Evolutionary conservation across 2,113 vertebrate species (phyloP).

Genomic region (Oceanites oceanicus): DNA sequence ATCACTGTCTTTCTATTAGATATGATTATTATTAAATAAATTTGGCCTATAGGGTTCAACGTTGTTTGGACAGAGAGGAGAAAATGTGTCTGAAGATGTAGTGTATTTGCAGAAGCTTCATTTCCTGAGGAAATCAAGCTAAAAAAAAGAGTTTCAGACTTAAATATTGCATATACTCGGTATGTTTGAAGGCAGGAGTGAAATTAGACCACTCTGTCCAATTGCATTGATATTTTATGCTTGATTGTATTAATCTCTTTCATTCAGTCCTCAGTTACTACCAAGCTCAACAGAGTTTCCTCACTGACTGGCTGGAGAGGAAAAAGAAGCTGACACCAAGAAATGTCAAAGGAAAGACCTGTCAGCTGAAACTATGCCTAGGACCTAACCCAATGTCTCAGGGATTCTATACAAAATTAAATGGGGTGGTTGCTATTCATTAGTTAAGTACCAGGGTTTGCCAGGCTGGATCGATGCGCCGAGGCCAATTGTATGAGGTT

Average conservation of each 20-base stretch:
- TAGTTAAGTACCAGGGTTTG: background rate
- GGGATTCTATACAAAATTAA: background rate
- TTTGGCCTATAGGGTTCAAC: background rate
- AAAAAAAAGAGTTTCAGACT: background rate
- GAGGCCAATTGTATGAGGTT: too few relatives aligned
- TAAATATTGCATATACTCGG: background rate
- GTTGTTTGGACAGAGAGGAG: background rate
- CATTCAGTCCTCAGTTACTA: background rate
- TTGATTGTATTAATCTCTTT: background rate
- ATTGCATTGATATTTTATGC: background rate
- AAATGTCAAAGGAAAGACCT: background rate
- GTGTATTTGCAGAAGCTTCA: background rate
- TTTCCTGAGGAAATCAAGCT: background rate
- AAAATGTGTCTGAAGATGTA: background rate
- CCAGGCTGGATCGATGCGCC: background rate
- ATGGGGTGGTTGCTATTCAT: background rate
- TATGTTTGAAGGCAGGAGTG: background rate
- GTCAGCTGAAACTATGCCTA: background rate
- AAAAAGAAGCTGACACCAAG: background rate
- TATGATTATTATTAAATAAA: background rate
- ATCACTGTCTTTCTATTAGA: background rate
- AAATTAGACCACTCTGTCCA: background rate
- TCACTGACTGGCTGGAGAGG: background rate
- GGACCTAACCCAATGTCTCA: background rate
- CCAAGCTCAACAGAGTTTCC: background rate